Base-by-base conservation (phyloP, 1,140 invertebrate genomes). In the Drosophila setifemur region DNA sequence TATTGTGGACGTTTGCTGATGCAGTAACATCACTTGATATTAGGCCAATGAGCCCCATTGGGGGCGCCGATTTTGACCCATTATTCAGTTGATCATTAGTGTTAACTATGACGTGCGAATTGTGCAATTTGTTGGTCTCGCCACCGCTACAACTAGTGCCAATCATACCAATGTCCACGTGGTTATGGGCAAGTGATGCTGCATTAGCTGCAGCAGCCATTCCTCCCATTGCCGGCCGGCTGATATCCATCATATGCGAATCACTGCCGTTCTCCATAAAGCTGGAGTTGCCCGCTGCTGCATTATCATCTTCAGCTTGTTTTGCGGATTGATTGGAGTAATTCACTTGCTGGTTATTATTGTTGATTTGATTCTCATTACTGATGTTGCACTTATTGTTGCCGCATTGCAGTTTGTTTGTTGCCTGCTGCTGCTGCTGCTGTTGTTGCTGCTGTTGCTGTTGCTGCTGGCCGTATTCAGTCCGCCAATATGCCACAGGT, bases 341-440 rank as follows among this genome's bases (percentile, higher is more conserved):
- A 40, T 43, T 75, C 26, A 75, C 33, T 71, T 71, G 63, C 18
- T 54, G 55, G 48, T 33, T 58, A 55, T 21, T 77, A 63, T 60
- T 82, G 44, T 39, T 75, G 28, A 68, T 68, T 67, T 72, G 60
- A 63, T 67, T 77, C 33, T 79, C 60, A 77, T 69, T 55, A 28
- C 21, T 57, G 28, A 25, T 55, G 47, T 64, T 85, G 9, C 8
- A 55, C 29, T 52, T 74, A 31, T 14, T 72, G 9, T 43, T 76
- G 18, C 47, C 31, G 25, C 49, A 14, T 16, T 50, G 64, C 49
- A 43, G 26, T 4, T 69, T 44, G 16, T 57, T 23, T 66, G 49
- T 21, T 70, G 58, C n/a, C 28, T 70, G 54, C 4, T 73, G 64
- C 23, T 68, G 64, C 3, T 74, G 61, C 16, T 53, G 35, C n/a